phyloP scores from a whole-genome alignment of 2,797 vertebrate species.

The Labeo calbasu region DNA sequence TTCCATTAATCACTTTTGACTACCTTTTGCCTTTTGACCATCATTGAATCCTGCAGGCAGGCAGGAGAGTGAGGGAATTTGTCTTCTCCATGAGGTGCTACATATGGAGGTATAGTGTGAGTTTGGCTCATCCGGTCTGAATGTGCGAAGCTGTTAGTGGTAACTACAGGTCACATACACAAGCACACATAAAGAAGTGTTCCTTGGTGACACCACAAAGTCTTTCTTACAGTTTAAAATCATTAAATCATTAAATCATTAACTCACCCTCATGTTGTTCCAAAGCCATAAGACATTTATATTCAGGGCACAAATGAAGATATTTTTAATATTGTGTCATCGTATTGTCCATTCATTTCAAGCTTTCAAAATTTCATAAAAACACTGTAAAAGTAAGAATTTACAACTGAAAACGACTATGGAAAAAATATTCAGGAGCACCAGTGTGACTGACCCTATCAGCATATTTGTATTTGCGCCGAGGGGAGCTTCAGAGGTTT shows the following conservation, averaged over 20 bases:
- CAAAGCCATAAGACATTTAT: not conserved
- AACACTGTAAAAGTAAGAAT: not conserved
- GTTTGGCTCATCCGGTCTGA: constrained; percentile 47
- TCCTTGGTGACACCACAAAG: not conserved
- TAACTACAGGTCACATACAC: constrained; percentile 20
- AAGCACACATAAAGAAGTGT: not conserved
- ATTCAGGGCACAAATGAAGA: not conserved
- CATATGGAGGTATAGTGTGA: constrained; percentile 55
- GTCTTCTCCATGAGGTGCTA: constrained; percentile 46
- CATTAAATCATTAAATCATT: not conserved
- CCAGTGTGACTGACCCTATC: too few species aligned
- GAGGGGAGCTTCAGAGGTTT: too few species aligned
- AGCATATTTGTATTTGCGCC: too few species aligned
- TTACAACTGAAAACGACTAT: too few species aligned
- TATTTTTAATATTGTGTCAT: not conserved
- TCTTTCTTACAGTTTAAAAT: not conserved
- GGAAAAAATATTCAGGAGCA: too few species aligned
- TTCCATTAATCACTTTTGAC: not conserved
- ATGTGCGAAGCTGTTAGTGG: constrained; percentile 20
- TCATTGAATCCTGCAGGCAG: not conserved
- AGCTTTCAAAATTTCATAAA: not conserved
- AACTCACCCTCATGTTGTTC: not conserved
- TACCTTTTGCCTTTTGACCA: not conserved
- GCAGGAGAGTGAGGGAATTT: not conserved
- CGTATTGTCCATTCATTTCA: not conserved